Evolutionary conservation across 2,797 vertebrate genomes (phyloP).

Genomic region (Salmo trutta): DNA sequence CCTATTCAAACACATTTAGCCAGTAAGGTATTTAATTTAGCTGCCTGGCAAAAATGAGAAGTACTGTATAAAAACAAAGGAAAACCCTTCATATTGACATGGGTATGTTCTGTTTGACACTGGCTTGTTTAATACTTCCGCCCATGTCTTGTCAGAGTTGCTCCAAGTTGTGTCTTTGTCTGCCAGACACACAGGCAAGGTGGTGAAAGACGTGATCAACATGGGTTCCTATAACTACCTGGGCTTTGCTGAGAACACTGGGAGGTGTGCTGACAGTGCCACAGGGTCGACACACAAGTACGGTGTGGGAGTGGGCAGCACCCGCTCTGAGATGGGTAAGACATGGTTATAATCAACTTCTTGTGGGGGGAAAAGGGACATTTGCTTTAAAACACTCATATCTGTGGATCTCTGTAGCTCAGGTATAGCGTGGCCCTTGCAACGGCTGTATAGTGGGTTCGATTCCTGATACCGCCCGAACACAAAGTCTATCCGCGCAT

Average conservation of each 20-base stretch:
- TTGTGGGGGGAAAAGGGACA: constrained; percentile 74
- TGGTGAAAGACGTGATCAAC: constrained; percentile 91
- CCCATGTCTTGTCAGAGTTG: neutral
- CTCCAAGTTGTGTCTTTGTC: constrained; percentile 13
- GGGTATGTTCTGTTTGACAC: neutral
- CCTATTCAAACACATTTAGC: neutral
- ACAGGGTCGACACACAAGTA: constrained; percentile 79
- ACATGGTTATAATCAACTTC: constrained; percentile 50
- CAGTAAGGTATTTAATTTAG: neutral
- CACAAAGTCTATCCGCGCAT: neutral
- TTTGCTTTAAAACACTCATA: neutral
- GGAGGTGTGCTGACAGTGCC: constrained; percentile 84
- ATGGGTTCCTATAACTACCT: constrained; percentile 99
- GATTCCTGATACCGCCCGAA: no score
- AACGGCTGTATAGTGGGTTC: no score
- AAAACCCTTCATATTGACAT: no score
- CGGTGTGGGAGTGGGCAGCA: constrained; percentile 89
- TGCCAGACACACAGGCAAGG: constrained; percentile 86
- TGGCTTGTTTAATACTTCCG: neutral
- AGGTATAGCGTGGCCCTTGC: no score
- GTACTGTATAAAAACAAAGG: no score
- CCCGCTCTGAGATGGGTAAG: constrained; percentile 91
- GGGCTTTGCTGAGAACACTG: constrained; percentile 89
- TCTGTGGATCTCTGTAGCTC: neutral
- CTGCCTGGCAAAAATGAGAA: no score